These are phyloP conservation scores for Tetramorium alpestre DNA, from an alignment of 1,140 invertebrate species.

Conservation along the genomic window DNA sequence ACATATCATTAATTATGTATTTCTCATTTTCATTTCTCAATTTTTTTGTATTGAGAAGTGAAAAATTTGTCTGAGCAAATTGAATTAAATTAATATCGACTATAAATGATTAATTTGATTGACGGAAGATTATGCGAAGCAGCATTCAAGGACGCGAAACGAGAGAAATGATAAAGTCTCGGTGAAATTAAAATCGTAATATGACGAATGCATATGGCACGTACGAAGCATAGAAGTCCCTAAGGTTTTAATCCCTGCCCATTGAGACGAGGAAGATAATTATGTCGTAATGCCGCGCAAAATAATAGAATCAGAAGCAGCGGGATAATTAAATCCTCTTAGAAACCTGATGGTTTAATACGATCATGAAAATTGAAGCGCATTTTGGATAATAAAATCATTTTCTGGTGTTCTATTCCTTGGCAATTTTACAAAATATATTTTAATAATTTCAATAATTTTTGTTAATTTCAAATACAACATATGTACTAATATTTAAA, in stretches of 20 bases:
- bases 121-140: constrained; percentile 36
- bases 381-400: not conserved
- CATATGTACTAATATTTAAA: not conserved
- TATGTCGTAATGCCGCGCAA: constrained; percentile 63
- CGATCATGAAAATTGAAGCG: constrained; percentile 25
- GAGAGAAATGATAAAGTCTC: constrained; percentile 47
- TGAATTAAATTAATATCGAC: constrained; percentile 27
- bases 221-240: constrained; percentile 10
- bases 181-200: constrained; percentile 63
- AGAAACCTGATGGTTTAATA: constrained; percentile 30
- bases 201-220: not conserved
- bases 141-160: constrained; percentile 50
- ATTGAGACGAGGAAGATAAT: constrained; percentile 66
- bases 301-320: constrained; percentile 70
- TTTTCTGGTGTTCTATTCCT: not conserved
- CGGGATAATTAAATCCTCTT: constrained; percentile 68
- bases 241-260: constrained; percentile 66
- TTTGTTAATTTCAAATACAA: not conserved
- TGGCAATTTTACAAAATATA: not conserved
- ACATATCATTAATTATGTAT: not conserved
- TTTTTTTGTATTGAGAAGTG: not conserved
- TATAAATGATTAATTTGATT: constrained; percentile 24
- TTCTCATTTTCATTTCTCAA: not conserved
- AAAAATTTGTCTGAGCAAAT: not conserved
- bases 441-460: constrained; percentile 1